Conservation (phyloP, 2,888 invertebrate genomes). For the Tetranychus truncatus region DNA sequence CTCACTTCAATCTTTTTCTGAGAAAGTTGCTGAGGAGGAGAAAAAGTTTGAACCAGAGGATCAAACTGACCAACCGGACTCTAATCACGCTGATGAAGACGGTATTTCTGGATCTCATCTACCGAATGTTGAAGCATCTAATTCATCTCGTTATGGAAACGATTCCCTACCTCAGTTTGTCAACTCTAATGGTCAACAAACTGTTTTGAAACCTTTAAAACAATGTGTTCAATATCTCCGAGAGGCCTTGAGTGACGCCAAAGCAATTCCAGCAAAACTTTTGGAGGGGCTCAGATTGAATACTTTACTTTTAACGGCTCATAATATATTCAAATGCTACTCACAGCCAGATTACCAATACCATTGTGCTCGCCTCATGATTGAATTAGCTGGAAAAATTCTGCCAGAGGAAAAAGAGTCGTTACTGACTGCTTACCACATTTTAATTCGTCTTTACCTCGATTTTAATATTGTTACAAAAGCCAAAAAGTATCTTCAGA, state of each 20-base stretch:
- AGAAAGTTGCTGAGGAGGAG: not conserved
- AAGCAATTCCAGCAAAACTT: not conserved
- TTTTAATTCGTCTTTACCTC: not conserved
- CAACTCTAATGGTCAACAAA: not conserved
- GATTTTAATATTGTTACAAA: not conserved
- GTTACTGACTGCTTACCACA: not conserved
- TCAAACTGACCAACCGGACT: not conserved
- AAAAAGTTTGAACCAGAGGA: not conserved
- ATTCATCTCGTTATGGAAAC: not conserved
- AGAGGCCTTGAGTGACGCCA: not conserved
- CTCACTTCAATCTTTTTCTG: not conserved
- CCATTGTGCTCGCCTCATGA: not conserved
- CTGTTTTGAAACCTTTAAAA: not conserved
- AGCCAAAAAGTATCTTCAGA: not conserved
- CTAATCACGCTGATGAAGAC: not conserved
- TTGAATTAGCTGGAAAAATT: not conserved
- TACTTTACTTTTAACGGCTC: not conserved
- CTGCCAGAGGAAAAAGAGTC: not conserved
- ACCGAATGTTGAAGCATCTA: not conserved
- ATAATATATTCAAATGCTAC: not conserved
- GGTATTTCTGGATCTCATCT: not conserved
- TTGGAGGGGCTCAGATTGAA: not conserved
- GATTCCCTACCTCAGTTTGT: not conserved
- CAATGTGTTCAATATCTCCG: not conserved
- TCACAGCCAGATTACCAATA: not conserved